Evolutionary conservation across 2,797 vertebrate species (phyloP).

Genomic region (Mus spretus): DNA sequence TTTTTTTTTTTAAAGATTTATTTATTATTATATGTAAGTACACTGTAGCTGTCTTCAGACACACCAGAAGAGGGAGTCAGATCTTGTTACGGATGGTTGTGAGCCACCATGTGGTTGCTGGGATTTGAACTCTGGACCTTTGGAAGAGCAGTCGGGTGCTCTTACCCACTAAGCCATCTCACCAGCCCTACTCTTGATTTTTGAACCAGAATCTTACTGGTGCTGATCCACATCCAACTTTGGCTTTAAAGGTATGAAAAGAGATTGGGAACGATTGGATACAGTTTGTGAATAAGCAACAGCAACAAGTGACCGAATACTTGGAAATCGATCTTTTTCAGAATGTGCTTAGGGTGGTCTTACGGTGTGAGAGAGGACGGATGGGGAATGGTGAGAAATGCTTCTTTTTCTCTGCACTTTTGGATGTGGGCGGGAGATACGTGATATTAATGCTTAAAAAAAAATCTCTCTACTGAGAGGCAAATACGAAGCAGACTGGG

Average conservation of each 20-base stretch:
- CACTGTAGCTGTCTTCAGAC: too few species aligned
- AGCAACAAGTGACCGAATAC: background rate
- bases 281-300: background rate
- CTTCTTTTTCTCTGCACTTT: background rate
- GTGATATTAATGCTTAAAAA: background rate
- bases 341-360: constrained; percentile 2
- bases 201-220: constrained; percentile 21
- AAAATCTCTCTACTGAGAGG: constrained; percentile 12
- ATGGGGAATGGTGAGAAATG: background rate
- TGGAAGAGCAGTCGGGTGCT: too few species aligned
- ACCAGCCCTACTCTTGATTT: constrained; percentile 58
- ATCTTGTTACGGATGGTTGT: too few species aligned
- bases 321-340: constrained; percentile 37
- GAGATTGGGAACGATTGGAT: background rate
- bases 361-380: background rate
- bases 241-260: constrained; percentile 56
- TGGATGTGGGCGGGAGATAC: constrained; percentile 3
- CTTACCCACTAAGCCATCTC: too few species aligned
- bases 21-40: too few species aligned
- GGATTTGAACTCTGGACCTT: too few species aligned
- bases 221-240: constrained; percentile 37
- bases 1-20: too few species aligned
- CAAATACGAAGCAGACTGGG: background rate
- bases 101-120: too few species aligned
- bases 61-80: too few species aligned